phyloP scores from a whole-genome alignment of 2,797 vertebrate species.

The Brachymystax lenok region DNA sequence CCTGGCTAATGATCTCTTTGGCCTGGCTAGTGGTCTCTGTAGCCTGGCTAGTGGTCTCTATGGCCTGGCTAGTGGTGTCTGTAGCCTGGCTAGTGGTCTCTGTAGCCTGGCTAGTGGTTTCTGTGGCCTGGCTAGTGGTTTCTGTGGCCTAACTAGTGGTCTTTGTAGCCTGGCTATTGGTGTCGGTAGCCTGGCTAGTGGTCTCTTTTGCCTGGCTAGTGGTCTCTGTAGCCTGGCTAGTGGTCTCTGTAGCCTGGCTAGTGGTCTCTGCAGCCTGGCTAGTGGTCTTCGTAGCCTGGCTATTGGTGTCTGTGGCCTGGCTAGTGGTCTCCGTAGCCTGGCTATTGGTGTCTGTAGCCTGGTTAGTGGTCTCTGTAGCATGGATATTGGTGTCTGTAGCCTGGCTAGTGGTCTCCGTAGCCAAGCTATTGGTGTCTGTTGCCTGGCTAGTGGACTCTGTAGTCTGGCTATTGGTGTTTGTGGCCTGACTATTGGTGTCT shows the following conservation, averaged over 20 bases:
- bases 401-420: too few relatives aligned
- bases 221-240: conserved; percentile 43
- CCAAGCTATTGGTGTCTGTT: conserved; percentile 44
- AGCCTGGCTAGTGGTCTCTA: conserved; percentile 39
- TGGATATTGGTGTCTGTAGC: conserved; percentile 45
- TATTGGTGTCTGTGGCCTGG: background rate
- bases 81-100: conserved; percentile 44
- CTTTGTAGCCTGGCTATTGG: conserved; percentile 44
- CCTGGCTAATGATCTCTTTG: conserved; percentile 43
- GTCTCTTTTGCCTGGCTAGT: conserved; percentile 41
- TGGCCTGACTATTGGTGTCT: conserved; percentile 33
- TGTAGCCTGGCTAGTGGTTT: conserved; percentile 44
- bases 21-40: conserved; percentile 50
- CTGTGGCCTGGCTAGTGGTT: conserved; percentile 50
- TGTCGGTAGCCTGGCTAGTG: conserved; percentile 43
- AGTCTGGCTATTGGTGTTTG: conserved; percentile 13
- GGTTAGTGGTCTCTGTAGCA: conserved; percentile 44
- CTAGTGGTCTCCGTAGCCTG: conserved; percentile 42
- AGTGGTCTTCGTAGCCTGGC: conserved; percentile 37
- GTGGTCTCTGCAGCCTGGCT: conserved; percentile 41
- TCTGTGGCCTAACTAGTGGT: conserved; percentile 49
- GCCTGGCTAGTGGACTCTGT: conserved; percentile 45
- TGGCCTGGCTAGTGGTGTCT: conserved; percentile 48
- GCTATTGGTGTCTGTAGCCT: conserved; percentile 44
- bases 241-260: conserved; percentile 41